Conservation (phyloP, 2,797 vertebrate genomes). For the Odontamblyopus lacepedii region DNA sequence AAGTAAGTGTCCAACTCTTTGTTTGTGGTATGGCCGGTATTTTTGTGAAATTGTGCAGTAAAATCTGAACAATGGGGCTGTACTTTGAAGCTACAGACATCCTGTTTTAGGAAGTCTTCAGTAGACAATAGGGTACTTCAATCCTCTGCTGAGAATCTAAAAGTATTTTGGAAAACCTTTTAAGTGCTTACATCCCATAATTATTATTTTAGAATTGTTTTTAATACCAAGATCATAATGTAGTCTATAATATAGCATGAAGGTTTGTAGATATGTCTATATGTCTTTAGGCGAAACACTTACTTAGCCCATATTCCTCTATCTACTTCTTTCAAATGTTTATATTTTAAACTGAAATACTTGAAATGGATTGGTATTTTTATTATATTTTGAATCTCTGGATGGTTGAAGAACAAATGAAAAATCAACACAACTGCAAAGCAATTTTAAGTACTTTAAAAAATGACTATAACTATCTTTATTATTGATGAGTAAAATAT, state of each 20-base stretch:
- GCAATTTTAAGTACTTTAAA: neutral
- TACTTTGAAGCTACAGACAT: constrained; percentile 1
- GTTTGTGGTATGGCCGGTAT: constrained; percentile 5
- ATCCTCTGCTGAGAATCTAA: neutral
- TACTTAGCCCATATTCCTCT: too few species aligned
- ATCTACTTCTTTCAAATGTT: too few species aligned
- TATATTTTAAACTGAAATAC: neutral
- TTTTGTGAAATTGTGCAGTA: neutral
- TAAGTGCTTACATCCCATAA: neutral
- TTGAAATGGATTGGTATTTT: neutral
- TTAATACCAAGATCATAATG: neutral
- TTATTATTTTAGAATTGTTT: neutral
- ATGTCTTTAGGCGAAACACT: too few species aligned
- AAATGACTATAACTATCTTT: neutral
- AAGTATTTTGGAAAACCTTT: neutral
- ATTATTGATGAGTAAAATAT: neutral
- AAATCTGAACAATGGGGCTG: neutral
- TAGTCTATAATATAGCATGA: neutral
- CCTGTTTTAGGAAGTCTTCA: neutral
- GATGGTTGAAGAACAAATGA: neutral
- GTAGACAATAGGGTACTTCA: neutral
- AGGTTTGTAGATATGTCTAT: neutral
- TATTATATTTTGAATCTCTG: neutral
- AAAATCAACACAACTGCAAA: neutral
- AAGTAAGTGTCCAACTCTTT: constrained; percentile 82